Evolutionary conservation across 1,140 invertebrate species (phyloP), one percentile per base, ranked within the genome.

Genomic region (Eriosoma lanigerum): DNA sequence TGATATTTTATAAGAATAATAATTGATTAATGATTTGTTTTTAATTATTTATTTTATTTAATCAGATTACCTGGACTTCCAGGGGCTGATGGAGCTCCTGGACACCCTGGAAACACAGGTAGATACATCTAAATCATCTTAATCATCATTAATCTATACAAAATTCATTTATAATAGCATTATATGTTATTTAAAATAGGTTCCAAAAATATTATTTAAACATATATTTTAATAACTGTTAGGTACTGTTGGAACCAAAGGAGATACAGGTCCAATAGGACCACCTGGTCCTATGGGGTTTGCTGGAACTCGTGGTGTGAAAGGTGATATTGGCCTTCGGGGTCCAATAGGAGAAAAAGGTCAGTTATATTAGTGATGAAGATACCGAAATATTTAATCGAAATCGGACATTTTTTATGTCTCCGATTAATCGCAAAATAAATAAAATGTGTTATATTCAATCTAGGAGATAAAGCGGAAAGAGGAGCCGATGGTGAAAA

Each of bases 271-370:
- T 24, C 86, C 87, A 9, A 88, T 87, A 82, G 93, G 93, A 68
- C 87, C 89, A 70, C 90, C 91, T 86, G 90, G 93, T 1, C 88
- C 90, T 82, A 85, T 93, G 81, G 93, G 93, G 21, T 93, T 94
- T 86, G 91, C 92, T 24, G 93, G 93, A 50, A 85, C 88, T 13
- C 87, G 92, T 66, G 93, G 93, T 48, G 86, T 89, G 0, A 93
- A 93, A 87, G 93, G 92, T 26, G 92, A 94, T 83, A 91, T 92
- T 85, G 93, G 93, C 4, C 88, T 89, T 81, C 85, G 92, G 72
- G 94, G 93, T 52, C 82, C 86, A 15, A 82, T 86, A n/a, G 93
- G 92, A 24, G 89, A 90, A 24, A 91, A 90, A 84, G 90, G 90
- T 17, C 29, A 8, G 26, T 13, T n/a, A n/a, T n/a, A n/a, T n/a